Conservation (phyloP, 2,888 invertebrate genomes). For the Isoperla grammatica region DNA sequence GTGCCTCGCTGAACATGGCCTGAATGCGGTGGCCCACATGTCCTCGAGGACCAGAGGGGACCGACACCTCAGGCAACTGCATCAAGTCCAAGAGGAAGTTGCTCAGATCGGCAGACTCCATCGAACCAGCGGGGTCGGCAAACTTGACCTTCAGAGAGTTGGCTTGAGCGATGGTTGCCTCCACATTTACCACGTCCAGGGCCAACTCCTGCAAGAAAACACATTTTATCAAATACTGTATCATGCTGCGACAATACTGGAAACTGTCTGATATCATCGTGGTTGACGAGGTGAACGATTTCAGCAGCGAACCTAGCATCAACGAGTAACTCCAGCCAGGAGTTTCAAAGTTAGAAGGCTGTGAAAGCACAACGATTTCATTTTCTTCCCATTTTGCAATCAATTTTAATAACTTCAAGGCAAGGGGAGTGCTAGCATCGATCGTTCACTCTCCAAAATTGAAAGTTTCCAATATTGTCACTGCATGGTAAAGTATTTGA, state of each 20-base stretch:
- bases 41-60: constrained; percentile 52
- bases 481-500: too few species aligned
- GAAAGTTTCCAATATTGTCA: too few species aligned
- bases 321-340: too few species aligned
- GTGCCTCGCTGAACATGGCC: constrained; percentile 54
- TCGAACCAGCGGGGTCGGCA: constrained; percentile 35
- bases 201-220: constrained; percentile 42
- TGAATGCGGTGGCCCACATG: constrained; percentile 51
- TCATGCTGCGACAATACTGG: too few species aligned
- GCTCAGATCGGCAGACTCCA: constrained; percentile 40
- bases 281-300: too few species aligned
- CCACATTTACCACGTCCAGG: constrained; percentile 47
- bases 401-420: neutral
- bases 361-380: too few species aligned
- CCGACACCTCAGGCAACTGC: constrained; percentile 53
- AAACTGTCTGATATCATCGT: too few species aligned
- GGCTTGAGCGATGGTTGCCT: constrained; percentile 49
- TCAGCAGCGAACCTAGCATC: too few species aligned
- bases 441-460: neutral
- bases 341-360: too few species aligned
- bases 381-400: too few species aligned
- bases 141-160: constrained; percentile 53
- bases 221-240: neutral
- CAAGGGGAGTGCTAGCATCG: neutral
- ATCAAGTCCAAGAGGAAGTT: constrained; percentile 49